Conservation (phyloP, 2,797 vertebrate species). For the Artibeus lituratus region DNA sequence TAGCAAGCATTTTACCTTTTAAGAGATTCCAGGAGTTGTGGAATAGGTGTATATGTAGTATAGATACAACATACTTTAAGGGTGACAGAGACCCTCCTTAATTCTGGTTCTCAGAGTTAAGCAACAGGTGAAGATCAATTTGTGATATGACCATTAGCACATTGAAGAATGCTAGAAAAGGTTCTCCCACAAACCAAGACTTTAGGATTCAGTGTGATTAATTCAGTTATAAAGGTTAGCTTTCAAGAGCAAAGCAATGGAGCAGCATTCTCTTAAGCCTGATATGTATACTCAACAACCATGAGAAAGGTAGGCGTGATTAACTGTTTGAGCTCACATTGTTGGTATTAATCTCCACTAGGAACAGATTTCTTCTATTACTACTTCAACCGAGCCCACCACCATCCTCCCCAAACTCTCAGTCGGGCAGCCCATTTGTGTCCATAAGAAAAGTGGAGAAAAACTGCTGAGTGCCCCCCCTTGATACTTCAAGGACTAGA, state of each 20-base stretch:
- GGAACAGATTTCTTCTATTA: background rate
- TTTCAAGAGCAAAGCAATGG: background rate
- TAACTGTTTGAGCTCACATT: background rate
- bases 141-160: background rate
- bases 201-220: background rate
- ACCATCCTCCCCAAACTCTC: background rate
- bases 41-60: background rate
- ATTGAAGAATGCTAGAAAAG: background rate
- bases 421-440: background rate
- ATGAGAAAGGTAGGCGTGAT: background rate
- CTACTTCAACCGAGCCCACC: background rate
- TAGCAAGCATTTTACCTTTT: background rate
- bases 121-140: background rate
- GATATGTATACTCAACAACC: background rate
- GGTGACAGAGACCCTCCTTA: background rate
- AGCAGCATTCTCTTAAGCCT: background rate
- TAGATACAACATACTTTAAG: background rate
- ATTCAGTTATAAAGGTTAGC: background rate
- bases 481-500: background rate
- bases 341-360: background rate
- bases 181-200: background rate
- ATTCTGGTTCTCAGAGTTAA: background rate
- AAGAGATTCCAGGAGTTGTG: background rate
- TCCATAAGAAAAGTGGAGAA: background rate
- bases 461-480: background rate